These are phyloP conservation scores for Dorcus hopei DNA, from an alignment of 2,888 invertebrate genomes.

Conservation along the genomic window DNA sequence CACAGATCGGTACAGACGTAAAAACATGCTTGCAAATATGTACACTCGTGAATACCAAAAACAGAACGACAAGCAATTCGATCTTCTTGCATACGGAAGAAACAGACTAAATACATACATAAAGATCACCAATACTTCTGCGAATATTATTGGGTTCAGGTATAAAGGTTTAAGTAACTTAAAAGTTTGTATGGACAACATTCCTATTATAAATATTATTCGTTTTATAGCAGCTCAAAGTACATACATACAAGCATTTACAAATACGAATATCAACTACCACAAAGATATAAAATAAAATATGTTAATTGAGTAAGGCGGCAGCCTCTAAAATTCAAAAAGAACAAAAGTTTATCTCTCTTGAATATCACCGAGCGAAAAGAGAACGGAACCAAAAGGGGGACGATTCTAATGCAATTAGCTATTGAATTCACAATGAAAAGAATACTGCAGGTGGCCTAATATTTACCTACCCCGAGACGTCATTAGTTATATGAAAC, in stretches of 20 bases:
- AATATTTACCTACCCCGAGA: not conserved
- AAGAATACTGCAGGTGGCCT: conserved; percentile 6
- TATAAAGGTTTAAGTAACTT: too few relatives aligned
- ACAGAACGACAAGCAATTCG: too few relatives aligned
- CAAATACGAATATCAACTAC: too few relatives aligned
- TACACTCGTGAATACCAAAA: not conserved
- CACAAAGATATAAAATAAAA: not conserved
- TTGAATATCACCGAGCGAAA: conserved; percentile 1
- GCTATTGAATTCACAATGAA: conserved; percentile 9
- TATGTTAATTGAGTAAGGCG: conserved; percentile 12
- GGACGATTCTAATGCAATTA: conserved; percentile 8
- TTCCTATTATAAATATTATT: too few relatives aligned
- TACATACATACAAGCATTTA: too few relatives aligned
- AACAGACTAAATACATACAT: too few relatives aligned
- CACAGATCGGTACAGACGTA: too few relatives aligned
- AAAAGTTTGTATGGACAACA: too few relatives aligned
- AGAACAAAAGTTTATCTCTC: not conserved
- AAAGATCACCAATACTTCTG: too few relatives aligned
- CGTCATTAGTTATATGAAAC: not conserved
- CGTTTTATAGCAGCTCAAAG: too few relatives aligned
- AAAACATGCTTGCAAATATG: not conserved
- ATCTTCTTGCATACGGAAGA: too few relatives aligned
- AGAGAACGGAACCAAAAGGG: conserved; percentile 1
- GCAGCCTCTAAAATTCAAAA: not conserved
- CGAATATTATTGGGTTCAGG: too few relatives aligned